Evolutionary conservation across 2,797 vertebrate species (phyloP), one percentile per base, ranked within the genome.

Genomic region (Botia kubotai): DNA sequence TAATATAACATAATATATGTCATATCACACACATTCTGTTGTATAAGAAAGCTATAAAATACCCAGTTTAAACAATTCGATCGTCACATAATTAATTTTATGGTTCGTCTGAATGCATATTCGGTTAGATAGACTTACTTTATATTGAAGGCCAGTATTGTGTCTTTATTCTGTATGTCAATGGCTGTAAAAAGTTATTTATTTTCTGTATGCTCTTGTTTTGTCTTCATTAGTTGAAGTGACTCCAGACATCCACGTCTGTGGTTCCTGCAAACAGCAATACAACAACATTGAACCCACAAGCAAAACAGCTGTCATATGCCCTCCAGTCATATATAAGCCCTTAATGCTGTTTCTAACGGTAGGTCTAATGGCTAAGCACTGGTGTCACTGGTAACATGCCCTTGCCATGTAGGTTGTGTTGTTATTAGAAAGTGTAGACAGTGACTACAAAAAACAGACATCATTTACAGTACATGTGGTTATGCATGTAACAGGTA

Each of bases 261-360:
- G 98, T 2, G 97, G 98, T 84, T 93, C 97, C 89, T 99, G 98
- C 90, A 98, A 98, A 88, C 96, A 97, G 87, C 97, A 98, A 88
- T 99, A 95, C 86, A 97, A 96, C 87, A 96, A 98, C 80, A 92
- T 97, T 75, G 96, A 98, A 19, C 95, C 39, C 98, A 99, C 87
- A 99, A 99, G 90, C 96, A 97, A 85, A 96, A 93, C 17, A 96
- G 94, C 77, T 98, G 97, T 84, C 95, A 96, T 48, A 88, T 97
- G 11, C 89, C 93, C 0, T 70, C 94, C 0, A 83, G 93, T 0
- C 8, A 95, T 0, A 86, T 92, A 0, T 83, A 94, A 0, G 71
- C 90, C 68, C 80, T 93, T 63, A 85, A 90, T 26, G 86, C 94
- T 0, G 88, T 95, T 57, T 88, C 96, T 85, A 89, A 95, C 91